Conservation (phyloP, 1,140 invertebrate species). For the Diploscapter pachys region DNA sequence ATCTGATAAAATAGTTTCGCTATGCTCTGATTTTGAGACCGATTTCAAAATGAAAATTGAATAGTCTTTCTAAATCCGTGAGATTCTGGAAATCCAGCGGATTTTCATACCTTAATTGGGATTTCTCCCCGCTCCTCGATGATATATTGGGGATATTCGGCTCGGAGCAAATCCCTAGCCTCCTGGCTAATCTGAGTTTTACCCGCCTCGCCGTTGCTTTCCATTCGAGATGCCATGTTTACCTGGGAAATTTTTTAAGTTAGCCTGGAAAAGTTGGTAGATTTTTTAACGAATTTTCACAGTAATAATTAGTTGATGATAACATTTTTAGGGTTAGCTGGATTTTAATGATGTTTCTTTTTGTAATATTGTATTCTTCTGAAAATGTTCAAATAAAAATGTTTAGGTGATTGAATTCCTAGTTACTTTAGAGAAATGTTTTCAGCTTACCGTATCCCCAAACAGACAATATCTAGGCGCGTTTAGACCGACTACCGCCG, state of each 20-base stretch:
- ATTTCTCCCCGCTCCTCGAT: conserved; percentile 36
- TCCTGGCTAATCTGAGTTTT: conserved; percentile 54
- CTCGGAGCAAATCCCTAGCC: conserved; percentile 27
- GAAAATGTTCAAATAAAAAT: not conserved
- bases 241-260: conserved; percentile 29
- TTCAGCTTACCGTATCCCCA: conserved; percentile 25
- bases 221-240: conserved; percentile 86
- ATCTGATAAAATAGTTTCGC: too few species aligned
- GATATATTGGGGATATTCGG: conserved; percentile 31
- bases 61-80: not conserved
- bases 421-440: not conserved
- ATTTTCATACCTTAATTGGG: conserved; percentile 31
- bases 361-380: too few species aligned
- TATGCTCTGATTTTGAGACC: too few species aligned
- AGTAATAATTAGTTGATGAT: not conserved
- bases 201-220: conserved; percentile 63
- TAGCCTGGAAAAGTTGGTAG: not conserved
- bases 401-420: not conserved
- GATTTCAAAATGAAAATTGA: conserved; percentile 13
- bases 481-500: conserved; percentile 38
- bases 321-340: not conserved
- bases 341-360: not conserved
- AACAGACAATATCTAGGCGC: conserved; percentile 38
- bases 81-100: not conserved
- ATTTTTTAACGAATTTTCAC: not conserved